Base-by-base conservation (phyloP, 2,113 vertebrate genomes). In the Oryzias javanicus region DNA sequence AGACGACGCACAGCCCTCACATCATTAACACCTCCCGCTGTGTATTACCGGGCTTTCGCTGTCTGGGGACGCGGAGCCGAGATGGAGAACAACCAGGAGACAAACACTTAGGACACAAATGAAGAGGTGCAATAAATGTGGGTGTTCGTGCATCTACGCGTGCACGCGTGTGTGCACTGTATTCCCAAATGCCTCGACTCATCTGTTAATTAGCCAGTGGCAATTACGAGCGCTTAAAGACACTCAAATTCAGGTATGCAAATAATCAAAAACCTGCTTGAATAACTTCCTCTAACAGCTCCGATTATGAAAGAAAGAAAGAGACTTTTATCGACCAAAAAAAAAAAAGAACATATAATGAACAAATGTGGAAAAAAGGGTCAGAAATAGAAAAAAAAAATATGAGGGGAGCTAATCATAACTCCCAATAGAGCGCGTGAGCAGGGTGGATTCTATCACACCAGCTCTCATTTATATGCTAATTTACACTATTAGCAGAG, bases 401-500 rank as follows among this genome's bases (percentile, higher is more conserved):
- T 61, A 57, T 13, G 56, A 76, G 60, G 69, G 71, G 71, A 82
- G 81, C 73, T 80, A 86, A 86, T 88, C 84, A 81, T 67, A 73
- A 69, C 70, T 89, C 88, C 86, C 88, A 71, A 58, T 69, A 81
- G 87, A 76, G 76, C 84, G 66, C 85, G 85, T 74, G 78, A 79
- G 82, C 74, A 70, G 79, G 84, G 70, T 55, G 78, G 83, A 84
- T 83, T 81, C 77, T 67, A 79, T 85, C 84, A 67, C 73, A 71
- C 74, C 65, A 84, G 65, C 86, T 83, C 83, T 88, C 86, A 88
- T 89, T 89, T 88, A 87, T 88, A 89, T 89, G 88, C 81, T 88
- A 89, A 89, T 89, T 84, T 74, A 60, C 69, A 53, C 76, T 76
- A 86, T 89, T 81, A 89, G 76, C 74, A 62, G 65, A 55, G 48